Base-by-base conservation (phyloP, 2,888 invertebrate species). In the Ferdinandea cuprea region DNA sequence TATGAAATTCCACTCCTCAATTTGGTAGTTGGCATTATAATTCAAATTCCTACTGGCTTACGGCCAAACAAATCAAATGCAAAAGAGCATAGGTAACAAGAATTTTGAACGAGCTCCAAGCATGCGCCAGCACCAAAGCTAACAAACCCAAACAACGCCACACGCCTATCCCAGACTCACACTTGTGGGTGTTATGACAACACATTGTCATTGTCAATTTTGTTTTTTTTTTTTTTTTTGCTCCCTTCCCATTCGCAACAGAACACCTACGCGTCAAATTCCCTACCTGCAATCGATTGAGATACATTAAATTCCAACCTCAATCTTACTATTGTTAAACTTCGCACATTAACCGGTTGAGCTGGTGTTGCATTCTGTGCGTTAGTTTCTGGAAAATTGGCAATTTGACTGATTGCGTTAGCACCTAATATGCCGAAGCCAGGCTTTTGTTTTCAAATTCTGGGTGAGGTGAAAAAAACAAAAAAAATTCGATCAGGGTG, bases 201-300 rank as follows among this genome's bases (percentile, higher is more conserved):
- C 74, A 74, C 80, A 80, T 63, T 80, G 74, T 80, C 80, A 69
- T 52, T 80, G 80, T 74, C 74, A 80, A 56, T 63, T 80, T 37
- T 50, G 35, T 32, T n/a, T 32, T 32, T 48, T 8, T n/a, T 68
- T 46, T 35, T 19, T 56, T 25, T 13, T 15, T 3, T 4, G 7
- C 54, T 13, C 46, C 48, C 61, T 66, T 42, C 25, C 25, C 30
- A 21, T 65, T 54, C 54, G 48, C 66, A 44, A n/a, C 28, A 52
- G 25, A 28, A 68, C 80, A 25, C 80, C 74, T 68, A 80, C 80
- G 30, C 61, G 37, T 63, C 7, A 32, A 69, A 74, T 80, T 69
- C 74, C 69, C 56, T 42, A 74, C 68, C 63, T 69, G 74, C 69
- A 74, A 69, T 69, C 80, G 63, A 80, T 80, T 74, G 80, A 80